Evolutionary conservation across 2,888 invertebrate genomes (phyloP).

Genomic region (Megaustenia siamemsis): DNA sequence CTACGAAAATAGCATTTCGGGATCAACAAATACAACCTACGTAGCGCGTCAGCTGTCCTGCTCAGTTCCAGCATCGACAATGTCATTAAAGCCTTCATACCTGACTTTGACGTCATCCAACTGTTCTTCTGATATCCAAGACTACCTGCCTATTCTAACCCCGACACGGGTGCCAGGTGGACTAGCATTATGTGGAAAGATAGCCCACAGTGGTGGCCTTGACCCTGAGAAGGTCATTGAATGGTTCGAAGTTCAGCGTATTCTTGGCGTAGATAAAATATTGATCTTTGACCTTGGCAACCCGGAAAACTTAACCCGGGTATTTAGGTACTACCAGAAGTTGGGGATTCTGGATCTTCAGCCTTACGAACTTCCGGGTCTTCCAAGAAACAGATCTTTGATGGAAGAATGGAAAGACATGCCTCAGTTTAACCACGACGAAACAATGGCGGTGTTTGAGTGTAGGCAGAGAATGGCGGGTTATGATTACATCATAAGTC

Average conservation of each 20-base stretch:
- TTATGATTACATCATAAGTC: conserved; percentile 53
- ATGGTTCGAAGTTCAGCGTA: conserved; percentile 58
- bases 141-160: conserved; percentile 40
- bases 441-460: conserved; percentile 58
- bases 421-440: conserved; percentile 54
- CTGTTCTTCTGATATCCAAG: conserved; percentile 36
- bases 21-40: too few relatives aligned
- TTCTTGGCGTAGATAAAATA: conserved; percentile 57
- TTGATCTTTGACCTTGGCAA: conserved; percentile 55
- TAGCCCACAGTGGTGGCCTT: conserved; percentile 50
- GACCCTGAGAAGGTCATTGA: conserved; percentile 58
- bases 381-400: conserved; percentile 30
- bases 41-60: conserved; percentile 47
- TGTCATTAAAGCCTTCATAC: conserved; percentile 43
- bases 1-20: too few relatives aligned
- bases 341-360: conserved; percentile 50
- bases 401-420: conserved; percentile 2
- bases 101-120: conserved; percentile 41
- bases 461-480: conserved; percentile 58
- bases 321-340: conserved; percentile 52
- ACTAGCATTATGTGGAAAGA: conserved; percentile 56
- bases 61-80: conserved; percentile 46
- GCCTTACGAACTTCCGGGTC: conserved; percentile 55
- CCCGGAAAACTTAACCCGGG: conserved; percentile 31
- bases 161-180: conserved; percentile 45